Evolutionary conservation across 2,113 vertebrate genomes (phyloP).

Genomic region (Epinephelus lanceolatus): DNA sequence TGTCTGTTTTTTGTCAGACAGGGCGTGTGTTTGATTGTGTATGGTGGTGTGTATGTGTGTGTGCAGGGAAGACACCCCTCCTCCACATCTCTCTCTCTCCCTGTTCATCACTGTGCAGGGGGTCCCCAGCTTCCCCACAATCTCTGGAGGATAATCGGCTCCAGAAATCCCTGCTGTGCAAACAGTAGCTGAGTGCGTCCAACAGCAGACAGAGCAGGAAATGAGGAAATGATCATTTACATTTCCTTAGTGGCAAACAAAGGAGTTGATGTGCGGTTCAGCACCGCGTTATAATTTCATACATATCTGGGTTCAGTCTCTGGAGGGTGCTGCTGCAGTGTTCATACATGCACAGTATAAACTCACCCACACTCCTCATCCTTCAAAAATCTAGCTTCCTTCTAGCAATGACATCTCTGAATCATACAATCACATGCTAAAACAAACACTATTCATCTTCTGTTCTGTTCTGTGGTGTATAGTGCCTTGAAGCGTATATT

Average conservation of each 20-base stretch:
- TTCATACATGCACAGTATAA: not conserved
- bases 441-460: slow-evolving; percentile 8
- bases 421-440: slow-evolving; percentile 3
- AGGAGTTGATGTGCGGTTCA: not conserved
- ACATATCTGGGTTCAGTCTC: slow-evolving; percentile 5
- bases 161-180: slow-evolving; percentile 41
- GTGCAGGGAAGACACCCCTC: slow-evolving; percentile 12
- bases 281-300: not conserved
- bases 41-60: not conserved
- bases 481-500: not conserved
- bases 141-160: slow-evolving; percentile 53
- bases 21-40: not conserved
- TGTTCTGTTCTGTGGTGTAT: not conserved
- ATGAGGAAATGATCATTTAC: slow-evolving; percentile 40
- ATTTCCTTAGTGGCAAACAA: slow-evolving; percentile 48
- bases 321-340: not conserved
- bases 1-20: slow-evolving; percentile 26
- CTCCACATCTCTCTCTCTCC: slow-evolving; percentile 24
- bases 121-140: slow-evolving; percentile 34
- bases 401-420: slow-evolving; percentile 3
- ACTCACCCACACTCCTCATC: not conserved
- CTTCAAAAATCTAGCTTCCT: not conserved
- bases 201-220: slow-evolving; percentile 15
- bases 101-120: slow-evolving; percentile 54
- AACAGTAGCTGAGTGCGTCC: slow-evolving; percentile 10